A percentile compares a stretch with the other conserved stretches of the same genome.
phyloP scores from a whole-genome alignment of 1,140 invertebrate species.

The Cheumatopsyche charites region DNA sequence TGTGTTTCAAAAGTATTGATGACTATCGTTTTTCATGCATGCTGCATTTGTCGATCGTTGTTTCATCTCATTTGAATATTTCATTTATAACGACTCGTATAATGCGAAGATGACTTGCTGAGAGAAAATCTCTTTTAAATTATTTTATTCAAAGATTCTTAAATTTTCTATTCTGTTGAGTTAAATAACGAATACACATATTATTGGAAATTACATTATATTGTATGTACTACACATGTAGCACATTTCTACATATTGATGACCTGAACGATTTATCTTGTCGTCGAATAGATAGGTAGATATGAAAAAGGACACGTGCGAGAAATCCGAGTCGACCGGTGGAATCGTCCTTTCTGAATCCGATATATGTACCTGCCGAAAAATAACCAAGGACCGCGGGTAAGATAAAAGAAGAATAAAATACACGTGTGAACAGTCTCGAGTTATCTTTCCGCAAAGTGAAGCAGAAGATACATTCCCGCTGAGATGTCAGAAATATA shows the following conservation, averaged over 20 bases:
- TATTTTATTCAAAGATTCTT: no score
- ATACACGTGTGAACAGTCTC: slow-evolving; percentile 11
- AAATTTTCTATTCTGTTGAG: no score
- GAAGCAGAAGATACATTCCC: slow-evolving; percentile 15
- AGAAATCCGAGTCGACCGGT: slow-evolving; percentile 7
- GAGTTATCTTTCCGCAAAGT: slow-evolving; percentile 4
- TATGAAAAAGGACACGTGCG: slow-evolving; percentile 1
- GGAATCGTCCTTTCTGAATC: neutral
- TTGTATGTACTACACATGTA: no score
- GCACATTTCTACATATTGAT: slow-evolving; percentile 27
- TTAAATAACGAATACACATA: no score
- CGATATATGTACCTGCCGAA: slow-evolving; percentile 14
- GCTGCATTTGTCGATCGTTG: no score
- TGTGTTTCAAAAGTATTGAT: no score
- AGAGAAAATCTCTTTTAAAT: no score
- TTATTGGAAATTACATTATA: no score
- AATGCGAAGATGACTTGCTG: no score
- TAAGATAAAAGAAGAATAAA: slow-evolving; percentile 14
- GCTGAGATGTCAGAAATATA: slow-evolving; percentile 24
- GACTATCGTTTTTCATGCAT: no score
- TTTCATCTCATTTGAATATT: no score
- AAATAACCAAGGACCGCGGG: slow-evolving; percentile 2
- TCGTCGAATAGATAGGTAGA: neutral
- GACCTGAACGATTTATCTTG: slow-evolving; percentile 35
- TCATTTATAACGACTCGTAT: no score